Percentiles rank a stretch among this genome's conserved stretches.
Evolutionary conservation across 1,140 invertebrate species (phyloP).

Genomic region (Sycophaga agraensis): DNA sequence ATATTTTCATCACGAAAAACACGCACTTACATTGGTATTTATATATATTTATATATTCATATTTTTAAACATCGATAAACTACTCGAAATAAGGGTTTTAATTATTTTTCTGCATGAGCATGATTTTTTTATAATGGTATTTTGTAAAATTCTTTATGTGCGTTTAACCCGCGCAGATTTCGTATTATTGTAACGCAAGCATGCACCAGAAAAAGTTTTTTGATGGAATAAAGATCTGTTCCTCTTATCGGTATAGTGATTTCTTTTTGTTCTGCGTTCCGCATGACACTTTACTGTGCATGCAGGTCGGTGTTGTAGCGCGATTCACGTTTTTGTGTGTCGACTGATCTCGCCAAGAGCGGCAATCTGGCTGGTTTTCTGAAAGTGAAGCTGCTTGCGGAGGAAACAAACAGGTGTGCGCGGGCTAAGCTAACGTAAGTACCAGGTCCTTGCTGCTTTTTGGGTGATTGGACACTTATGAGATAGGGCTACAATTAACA

Average conservation of each 20-base stretch:
- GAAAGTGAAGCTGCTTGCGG: conserved; percentile 9
- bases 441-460: conserved; percentile 21
- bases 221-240: conserved; percentile 53
- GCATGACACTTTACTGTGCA: conserved; percentile 35
- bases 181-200: conserved; percentile 54
- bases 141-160: conserved; percentile 19
- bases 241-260: conserved; percentile 54
- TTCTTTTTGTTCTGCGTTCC: conserved; percentile 40
- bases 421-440: conserved; percentile 19
- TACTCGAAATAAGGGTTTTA: conserved; percentile 7
- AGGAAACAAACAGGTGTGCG: conserved; percentile 5
- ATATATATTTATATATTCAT: conserved; percentile 1
- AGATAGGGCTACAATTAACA: conserved; percentile 20
- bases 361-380: conserved; percentile 2
- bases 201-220: conserved; percentile 23
- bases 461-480: conserved; percentile 16
- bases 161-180: conserved; percentile 23
- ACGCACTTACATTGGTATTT: background rate
- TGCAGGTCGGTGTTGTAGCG: conserved; percentile 17
- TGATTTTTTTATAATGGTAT: conserved; percentile 21
- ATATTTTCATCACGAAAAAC: conserved; percentile 6
- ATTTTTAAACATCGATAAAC: conserved; percentile 8
- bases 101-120: conserved; percentile 23
- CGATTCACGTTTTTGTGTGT: conserved; percentile 8
- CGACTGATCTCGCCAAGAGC: background rate